Base-by-base conservation (phyloP, 1,140 invertebrate species). In the Aphaenogaster rudis region DNA sequence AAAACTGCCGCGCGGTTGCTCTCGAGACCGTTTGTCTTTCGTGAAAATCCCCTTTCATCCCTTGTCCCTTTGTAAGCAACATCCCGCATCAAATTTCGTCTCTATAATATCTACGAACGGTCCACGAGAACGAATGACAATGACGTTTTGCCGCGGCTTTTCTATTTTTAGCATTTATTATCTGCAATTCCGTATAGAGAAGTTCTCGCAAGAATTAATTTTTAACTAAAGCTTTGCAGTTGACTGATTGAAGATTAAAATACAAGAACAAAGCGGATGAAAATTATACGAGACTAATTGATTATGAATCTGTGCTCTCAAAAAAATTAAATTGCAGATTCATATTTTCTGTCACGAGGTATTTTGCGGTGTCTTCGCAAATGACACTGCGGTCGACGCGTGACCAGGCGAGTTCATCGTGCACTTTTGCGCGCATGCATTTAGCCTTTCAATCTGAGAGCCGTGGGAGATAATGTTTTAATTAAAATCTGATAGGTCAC, bases 401-500 rank as follows among this genome's bases (percentile, higher is more conserved):
- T 57, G 33, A 57, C 33, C 42, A 21, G 39, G 39, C 13, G 3
- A 72, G 50, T 57, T 54, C 33, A 54, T 45, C 15, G 52, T 9
- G 39, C 54, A 42, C 28, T 2, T 3, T 9, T 8, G 4, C 52
- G 28, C 17, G 21, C 33, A 45, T 11, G 33, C n/a, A 33, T 67
- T 80, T 21, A 48, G 6, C n/a, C 15, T 61, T 77, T 45, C 36
- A 67, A 52, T 67, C 50, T n/a, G 17, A 28, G 6, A 57, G 21
- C 39, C 6, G 54, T 17, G n/a, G 17, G 3, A 42, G 39, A 39
- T 66, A 64, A 79, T 50, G 45, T 39, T 52, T 80, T 17, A 80
- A 67, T 80, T 67, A 80, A 80, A 80, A 52, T 80, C 64, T 67
- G 78, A 80, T 80, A 67, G 78, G 61, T 80, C 61, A 50, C 45